Evolutionary conservation across 2,113 vertebrate genomes (phyloP).

Genomic region (Cervus canadensis): DNA sequence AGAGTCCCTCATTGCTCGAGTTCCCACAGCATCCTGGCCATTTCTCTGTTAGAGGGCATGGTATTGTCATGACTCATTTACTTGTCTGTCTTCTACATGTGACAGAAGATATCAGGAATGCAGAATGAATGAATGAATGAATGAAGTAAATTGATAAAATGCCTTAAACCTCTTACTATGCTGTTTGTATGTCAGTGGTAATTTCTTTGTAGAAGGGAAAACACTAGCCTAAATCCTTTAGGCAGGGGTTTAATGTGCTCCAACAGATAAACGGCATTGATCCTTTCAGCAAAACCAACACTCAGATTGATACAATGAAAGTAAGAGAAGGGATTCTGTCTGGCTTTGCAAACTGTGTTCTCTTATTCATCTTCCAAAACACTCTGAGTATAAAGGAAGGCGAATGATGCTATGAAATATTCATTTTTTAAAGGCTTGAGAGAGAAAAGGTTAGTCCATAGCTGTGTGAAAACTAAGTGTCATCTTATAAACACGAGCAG

Average conservation of each 20-base stretch:
- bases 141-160: not conserved
- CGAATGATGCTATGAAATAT: slow-evolving; percentile 65
- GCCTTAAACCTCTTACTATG: not conserved
- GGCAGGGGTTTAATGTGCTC: not conserved
- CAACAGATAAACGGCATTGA: slow-evolving; percentile 26
- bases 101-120: not conserved
- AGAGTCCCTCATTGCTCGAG: not conserved
- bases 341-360: slow-evolving; percentile 33
- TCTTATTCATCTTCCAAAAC: slow-evolving; percentile 64
- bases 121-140: not conserved
- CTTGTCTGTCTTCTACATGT: not conserved
- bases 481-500: slow-evolving; percentile 61
- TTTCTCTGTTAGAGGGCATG: not conserved
- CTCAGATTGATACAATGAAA: slow-evolving; percentile 36
- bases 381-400: slow-evolving; percentile 7
- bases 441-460: slow-evolving; percentile 67
- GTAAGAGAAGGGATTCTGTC: slow-evolving; percentile 13
- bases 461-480: slow-evolving; percentile 60
- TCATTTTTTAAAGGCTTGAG: slow-evolving; percentile 64
- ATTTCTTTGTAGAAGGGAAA: slow-evolving; percentile 2
- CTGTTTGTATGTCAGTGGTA: not conserved
- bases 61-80: not conserved
- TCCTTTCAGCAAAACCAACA: slow-evolving; percentile 9
- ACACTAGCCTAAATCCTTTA: not conserved
- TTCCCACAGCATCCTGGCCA: not conserved